phyloP scores from a whole-genome alignment of 2,113 vertebrate genomes.

The Grallaria varia region DNA sequence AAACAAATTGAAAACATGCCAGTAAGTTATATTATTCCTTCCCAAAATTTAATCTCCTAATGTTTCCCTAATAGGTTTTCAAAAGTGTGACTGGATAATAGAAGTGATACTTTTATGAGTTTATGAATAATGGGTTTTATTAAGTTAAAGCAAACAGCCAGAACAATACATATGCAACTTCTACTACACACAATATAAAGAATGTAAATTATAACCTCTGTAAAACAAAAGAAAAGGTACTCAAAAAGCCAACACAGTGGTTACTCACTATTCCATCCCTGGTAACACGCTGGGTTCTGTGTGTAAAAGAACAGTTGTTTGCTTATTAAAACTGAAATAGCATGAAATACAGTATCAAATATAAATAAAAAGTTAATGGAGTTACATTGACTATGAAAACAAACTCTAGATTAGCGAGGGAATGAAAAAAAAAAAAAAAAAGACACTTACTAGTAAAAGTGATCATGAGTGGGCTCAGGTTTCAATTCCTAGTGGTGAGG shows the following conservation, averaged over 20 bases:
- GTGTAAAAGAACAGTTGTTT: constrained; percentile 31
- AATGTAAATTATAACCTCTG: constrained; percentile 77
- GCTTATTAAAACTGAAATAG: constrained; percentile 52
- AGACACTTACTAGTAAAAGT: constrained; percentile 50
- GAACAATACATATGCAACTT: constrained; percentile 80
- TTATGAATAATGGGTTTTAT: constrained; percentile 81
- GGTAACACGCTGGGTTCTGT: constrained; percentile 51
- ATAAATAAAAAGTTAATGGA: constrained; percentile 66
- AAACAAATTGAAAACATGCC: neutral
- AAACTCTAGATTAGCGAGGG: constrained; percentile 61
- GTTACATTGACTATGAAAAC: constrained; percentile 66
- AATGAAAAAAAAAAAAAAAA: neutral
- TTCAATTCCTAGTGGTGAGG: constrained; percentile 58
- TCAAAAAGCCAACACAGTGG: constrained; percentile 73
- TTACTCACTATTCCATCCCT: constrained; percentile 64
- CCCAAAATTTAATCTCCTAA: neutral
- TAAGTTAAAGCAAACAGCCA: constrained; percentile 83
- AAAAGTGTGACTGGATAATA: constrained; percentile 56
- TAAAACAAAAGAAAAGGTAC: constrained; percentile 67
- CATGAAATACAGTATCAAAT: constrained; percentile 64
- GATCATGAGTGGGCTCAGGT: constrained; percentile 44
- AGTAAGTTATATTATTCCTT: neutral
- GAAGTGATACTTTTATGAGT: constrained; percentile 69
- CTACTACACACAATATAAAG: constrained; percentile 80
- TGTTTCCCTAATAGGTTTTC: neutral